These are phyloP conservation scores for Scaptodrosophila lebanonensis DNA, from an alignment of 1,140 invertebrate genomes.

Conservation along the genomic window DNA sequence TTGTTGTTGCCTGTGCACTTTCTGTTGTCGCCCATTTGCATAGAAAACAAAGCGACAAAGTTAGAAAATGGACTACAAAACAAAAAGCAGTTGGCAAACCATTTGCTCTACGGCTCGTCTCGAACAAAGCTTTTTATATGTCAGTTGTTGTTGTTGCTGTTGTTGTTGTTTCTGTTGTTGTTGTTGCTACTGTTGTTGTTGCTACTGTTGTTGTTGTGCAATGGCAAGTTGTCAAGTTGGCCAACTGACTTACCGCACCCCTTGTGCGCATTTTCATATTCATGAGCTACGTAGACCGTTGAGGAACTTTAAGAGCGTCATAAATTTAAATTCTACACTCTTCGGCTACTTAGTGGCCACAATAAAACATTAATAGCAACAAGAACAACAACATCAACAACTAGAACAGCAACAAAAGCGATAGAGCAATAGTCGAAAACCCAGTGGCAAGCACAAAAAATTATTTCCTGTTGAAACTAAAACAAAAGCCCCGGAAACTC, in stretches of 20 bases:
- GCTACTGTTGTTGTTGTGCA: too few relatives aligned
- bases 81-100: constrained; percentile 13
- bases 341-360: constrained; percentile 2
- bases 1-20: not conserved
- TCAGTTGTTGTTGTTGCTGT: constrained; percentile 9
- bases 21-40: constrained; percentile 23
- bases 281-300: constrained; percentile 11
- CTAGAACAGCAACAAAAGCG: not conserved
- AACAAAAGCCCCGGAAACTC: constrained; percentile 49
- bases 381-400: constrained; percentile 1
- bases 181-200: too few relatives aligned
- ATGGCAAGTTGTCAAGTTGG: too few relatives aligned
- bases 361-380: constrained; percentile 40
- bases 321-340: constrained; percentile 36
- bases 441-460: constrained; percentile 44
- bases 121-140: too few relatives aligned
- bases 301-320: constrained; percentile 38
- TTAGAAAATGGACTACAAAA: constrained; percentile 19
- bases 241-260: too few relatives aligned
- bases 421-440: not conserved
- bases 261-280: constrained; percentile 2
- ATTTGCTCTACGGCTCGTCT: constrained; percentile 3
- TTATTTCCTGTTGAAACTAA: constrained; percentile 61
- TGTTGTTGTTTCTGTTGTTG: not conserved
- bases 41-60: constrained; percentile 50